Evolutionary conservation across 2,888 invertebrate genomes (phyloP), one percentile per base, ranked within the genome.

Genomic region (Lampropteryx suffumata): DNA sequence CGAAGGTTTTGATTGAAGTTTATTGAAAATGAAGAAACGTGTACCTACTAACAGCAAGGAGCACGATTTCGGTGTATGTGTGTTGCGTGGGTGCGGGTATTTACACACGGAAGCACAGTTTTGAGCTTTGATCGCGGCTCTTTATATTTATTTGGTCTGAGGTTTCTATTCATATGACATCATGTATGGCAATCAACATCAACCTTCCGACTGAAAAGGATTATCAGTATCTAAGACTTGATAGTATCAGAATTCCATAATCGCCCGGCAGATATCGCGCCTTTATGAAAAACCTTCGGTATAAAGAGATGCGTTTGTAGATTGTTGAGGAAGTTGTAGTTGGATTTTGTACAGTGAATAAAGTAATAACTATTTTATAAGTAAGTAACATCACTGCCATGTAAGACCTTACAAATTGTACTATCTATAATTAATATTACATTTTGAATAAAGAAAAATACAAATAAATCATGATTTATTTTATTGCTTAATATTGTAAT

Each of bases 331-430:
- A 67, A 65, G 68, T 34, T 67, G 73, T 69, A 71, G 70, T 73
- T 70, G 73, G 76, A 68, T 69, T 68, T 71, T 80, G 81, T 82
- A 79, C 75, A 81, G 78, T 71, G 75, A 78, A 76, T 77, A 79
- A 17, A 17, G 73, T 71, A 76, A 79, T 80, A 73, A 39, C 43
- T 52, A 78, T 74, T 78, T 54, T 79, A 69, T 85, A 86, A 84
- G 79, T 84, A 85, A 11, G 72, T 79, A 82, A 84, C 87, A 87
- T 85, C 89, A 90, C 89, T 90, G 89, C 89, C 89, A 89, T 89
- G 79, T 89, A 87, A 82, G 88, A 87, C 88, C 87, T 87, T 90
- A 89, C 85, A 85, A 87, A 89, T 87, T 89, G 84, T 89, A 88
- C 79, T 85, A 75, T 88, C 79, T 83, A 75, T 88, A 86, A 86